Evolutionary conservation across 2,888 invertebrate genomes (phyloP), one percentile per base, ranked within the genome.

Genomic region (Sphaerophoria rueppellii): DNA sequence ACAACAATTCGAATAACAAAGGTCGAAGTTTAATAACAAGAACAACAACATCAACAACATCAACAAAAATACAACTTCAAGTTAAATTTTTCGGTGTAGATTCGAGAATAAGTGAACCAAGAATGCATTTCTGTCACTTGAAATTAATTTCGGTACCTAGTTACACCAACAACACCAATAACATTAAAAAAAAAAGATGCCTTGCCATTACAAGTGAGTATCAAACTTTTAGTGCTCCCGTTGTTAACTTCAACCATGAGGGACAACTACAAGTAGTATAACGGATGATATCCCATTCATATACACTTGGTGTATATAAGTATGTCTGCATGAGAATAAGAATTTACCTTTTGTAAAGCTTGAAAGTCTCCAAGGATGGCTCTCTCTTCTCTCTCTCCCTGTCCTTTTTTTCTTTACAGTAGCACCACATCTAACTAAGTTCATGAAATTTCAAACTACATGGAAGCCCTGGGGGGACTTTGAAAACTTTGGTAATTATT

Each of bases 401-500:
- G 1, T 40, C 9, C 34, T 52, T 50, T 61, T 79, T 65, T 43
- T 58, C 60, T 54, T 74, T 63, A 50, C 48, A 24, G 24, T 43
- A 46, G 67, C 61, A 67, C 67, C 50, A 46, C 60, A 77, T 73
- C 82, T 83, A 85, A 80, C 83, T 76, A 85, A 85, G 80, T 85
- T 85, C 76, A 76, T 81, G 81, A 81, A 85, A 81, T 81, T 81
- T 81, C 73, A 70, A 85, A 85, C 81, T 85, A 61, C 57, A 67
- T 40, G 65, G 57, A 85, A 85, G 72, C 73, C 80, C 85, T 63
- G 63, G 46, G 24, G 79, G 85, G 57, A 69, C 77, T 85, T 72
- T 58, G 55, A 69, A 85, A 85, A 85, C 67, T 85, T 85, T 85
- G 80, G 85, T 85, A 85, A 85, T 85, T 85, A 80, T 85, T 85